Percentiles rank a stretch among this genome's conserved stretches.
Conservation (phyloP, 2,888 invertebrate genomes). For the Epiblema foenella region DNA sequence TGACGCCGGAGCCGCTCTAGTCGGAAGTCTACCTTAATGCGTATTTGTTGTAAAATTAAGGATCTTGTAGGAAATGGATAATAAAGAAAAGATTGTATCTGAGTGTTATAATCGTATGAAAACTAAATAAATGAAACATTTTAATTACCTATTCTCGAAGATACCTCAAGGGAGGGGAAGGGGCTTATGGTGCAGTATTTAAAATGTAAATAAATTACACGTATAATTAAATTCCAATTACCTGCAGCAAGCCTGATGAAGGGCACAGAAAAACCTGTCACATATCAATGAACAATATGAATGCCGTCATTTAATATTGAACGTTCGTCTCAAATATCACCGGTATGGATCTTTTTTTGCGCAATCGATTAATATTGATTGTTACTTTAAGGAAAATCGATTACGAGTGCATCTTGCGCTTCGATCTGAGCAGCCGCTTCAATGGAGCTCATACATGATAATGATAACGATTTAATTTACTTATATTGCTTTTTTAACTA, state of each 20-base stretch:
- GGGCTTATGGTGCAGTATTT: neutral
- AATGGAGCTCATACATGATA: slow-evolving; percentile 40
- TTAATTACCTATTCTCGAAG: neutral
- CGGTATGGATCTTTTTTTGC: slow-evolving; percentile 34
- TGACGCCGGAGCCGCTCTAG: too few relatives aligned
- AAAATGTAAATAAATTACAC: neutral
- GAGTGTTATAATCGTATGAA: too few relatives aligned
- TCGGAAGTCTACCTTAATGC: too few relatives aligned
- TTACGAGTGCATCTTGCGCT: slow-evolving; percentile 39
- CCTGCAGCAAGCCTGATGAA: neutral
- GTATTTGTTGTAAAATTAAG: too few relatives aligned
- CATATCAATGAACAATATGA: slow-evolving; percentile 16
- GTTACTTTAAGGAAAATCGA: slow-evolving; percentile 40
- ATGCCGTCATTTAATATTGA: slow-evolving; percentile 20
- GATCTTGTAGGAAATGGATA: too few relatives aligned
- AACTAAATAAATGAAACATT: too few relatives aligned
- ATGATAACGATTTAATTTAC: slow-evolving; percentile 36
- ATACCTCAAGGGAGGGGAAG: neutral
- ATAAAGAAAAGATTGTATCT: too few relatives aligned
- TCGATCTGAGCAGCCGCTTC: slow-evolving; percentile 34
- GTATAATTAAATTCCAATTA: slow-evolving; percentile 7
- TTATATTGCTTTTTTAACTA: slow-evolving; percentile 19
- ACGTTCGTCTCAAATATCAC: slow-evolving; percentile 25
- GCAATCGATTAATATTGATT: slow-evolving; percentile 44
- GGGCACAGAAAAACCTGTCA: slow-evolving; percentile 20